Conservation (phyloP, 2,113 vertebrate species). For the Crotalus horridus region DNA sequence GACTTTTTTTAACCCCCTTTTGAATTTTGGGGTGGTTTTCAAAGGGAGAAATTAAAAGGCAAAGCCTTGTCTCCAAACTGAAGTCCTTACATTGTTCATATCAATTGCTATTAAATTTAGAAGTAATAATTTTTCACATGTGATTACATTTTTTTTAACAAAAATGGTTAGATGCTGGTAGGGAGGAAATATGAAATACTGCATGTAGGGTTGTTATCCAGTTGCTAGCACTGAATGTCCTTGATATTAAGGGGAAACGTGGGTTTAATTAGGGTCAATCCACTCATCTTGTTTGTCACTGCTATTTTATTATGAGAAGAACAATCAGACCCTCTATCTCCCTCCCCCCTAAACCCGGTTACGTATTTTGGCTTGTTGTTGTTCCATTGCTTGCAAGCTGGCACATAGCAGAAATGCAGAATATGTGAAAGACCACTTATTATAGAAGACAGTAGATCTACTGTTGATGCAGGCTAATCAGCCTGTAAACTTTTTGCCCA, state of each 20-base stretch:
- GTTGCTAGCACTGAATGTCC: not conserved
- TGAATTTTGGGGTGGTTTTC: not conserved
- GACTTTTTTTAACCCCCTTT: not conserved
- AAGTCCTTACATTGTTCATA: not conserved
- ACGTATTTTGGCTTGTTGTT: not conserved
- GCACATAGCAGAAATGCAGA: constrained; percentile 28
- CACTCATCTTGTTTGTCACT: not conserved
- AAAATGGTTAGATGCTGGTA: not conserved
- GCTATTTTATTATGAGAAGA: not conserved
- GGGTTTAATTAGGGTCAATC: not conserved
- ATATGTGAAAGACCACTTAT: constrained; percentile 55
- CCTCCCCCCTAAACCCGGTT: not conserved
- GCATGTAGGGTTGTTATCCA: not conserved
- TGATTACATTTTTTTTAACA: not conserved
- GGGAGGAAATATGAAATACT: not conserved
- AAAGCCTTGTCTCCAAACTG: not conserved
- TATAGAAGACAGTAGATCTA: constrained; percentile 52
- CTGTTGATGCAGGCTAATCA: constrained; percentile 43
- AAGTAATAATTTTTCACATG: not conserved
- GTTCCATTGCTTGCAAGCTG: constrained; percentile 42
- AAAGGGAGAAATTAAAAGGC: not conserved
- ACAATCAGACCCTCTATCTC: not conserved
- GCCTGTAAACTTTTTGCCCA: constrained; percentile 40
- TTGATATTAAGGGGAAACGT: not conserved
- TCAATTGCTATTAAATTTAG: not conserved